Conservation (phyloP, 2,113 vertebrate species). For the Dicaeum eximium region DNA sequence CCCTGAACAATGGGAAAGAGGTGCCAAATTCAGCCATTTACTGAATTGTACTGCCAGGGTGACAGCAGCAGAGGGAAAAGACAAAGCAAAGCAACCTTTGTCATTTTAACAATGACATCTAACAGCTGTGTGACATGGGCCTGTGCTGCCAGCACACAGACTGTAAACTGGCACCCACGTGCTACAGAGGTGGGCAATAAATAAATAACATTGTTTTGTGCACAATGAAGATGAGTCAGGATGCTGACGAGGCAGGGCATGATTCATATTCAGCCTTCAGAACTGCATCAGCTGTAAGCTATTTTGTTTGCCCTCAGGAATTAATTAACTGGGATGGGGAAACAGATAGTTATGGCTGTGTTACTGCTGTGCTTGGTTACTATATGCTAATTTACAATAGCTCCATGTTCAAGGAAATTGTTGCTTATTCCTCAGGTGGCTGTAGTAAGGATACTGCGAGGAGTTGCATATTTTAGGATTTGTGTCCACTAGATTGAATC, state of each 20-base stretch:
- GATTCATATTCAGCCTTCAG: conserved; percentile 46
- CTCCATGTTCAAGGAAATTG: background rate
- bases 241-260: conserved; percentile 40
- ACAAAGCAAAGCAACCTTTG: background rate
- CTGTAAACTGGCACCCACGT: conserved; percentile 12
- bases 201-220: conserved; percentile 54
- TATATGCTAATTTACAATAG: background rate
- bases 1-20: background rate
- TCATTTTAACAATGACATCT: background rate
- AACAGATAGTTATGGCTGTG: background rate
- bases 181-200: background rate
- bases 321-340: background rate
- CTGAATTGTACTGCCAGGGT: background rate
- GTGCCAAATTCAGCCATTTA: background rate
- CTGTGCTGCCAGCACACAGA: background rate
- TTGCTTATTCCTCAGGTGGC: background rate
- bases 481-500: background rate
- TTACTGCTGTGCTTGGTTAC: conserved; percentile 15
- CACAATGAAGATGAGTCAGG: conserved; percentile 69
- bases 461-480: background rate
- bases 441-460: background rate
- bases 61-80: background rate
- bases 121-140: background rate
- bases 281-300: conserved; percentile 25
- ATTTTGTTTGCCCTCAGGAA: conserved; percentile 48